Percentiles rank a stretch among this genome's conserved stretches.
Conservation (phyloP, 1,140 invertebrate genomes). For the Eriosoma lanigerum region DNA sequence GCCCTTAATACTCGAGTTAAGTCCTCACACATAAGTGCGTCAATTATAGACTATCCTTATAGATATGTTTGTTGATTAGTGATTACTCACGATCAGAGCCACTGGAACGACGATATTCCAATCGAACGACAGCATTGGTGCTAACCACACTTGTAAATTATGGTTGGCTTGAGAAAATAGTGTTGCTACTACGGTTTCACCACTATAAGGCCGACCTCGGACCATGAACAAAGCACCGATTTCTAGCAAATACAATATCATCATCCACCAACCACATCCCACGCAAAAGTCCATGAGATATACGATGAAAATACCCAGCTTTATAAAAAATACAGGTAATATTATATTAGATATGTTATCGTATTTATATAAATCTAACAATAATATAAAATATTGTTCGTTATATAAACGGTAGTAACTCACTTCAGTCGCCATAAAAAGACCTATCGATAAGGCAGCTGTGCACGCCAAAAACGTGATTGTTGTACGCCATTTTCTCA, state of each 20-base stretch:
- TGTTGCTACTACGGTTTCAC: constrained; percentile 73
- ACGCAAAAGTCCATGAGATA: constrained; percentile 83
- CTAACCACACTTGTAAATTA: constrained; percentile 64
- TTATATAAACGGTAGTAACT: constrained; percentile 57
- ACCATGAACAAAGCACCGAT: constrained; percentile 79
- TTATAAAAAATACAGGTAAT: not conserved
- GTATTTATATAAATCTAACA: too few relatives aligned
- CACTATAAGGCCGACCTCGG: constrained; percentile 78
- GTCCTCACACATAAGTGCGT: too few relatives aligned
- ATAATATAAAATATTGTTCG: not conserved
- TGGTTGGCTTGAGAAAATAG: constrained; percentile 62
- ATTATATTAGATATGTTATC: too few relatives aligned
- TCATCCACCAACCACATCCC: constrained; percentile 83
- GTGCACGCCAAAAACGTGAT: constrained; percentile 84
- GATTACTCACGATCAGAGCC: constrained; percentile 68
- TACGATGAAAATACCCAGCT: constrained; percentile 80
- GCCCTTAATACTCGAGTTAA: too few relatives aligned
- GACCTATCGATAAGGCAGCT: constrained; percentile 78
- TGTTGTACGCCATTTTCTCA: constrained; percentile 78
- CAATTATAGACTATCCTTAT: too few relatives aligned
- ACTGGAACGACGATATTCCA: constrained; percentile 86
- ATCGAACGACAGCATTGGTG: constrained; percentile 76
- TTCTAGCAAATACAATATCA: constrained; percentile 74
- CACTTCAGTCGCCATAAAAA: constrained; percentile 87
- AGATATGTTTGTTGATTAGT: not conserved